Evolutionary conservation across 2,888 invertebrate genomes (phyloP).

Genomic region (Brenthis daphne): DNA sequence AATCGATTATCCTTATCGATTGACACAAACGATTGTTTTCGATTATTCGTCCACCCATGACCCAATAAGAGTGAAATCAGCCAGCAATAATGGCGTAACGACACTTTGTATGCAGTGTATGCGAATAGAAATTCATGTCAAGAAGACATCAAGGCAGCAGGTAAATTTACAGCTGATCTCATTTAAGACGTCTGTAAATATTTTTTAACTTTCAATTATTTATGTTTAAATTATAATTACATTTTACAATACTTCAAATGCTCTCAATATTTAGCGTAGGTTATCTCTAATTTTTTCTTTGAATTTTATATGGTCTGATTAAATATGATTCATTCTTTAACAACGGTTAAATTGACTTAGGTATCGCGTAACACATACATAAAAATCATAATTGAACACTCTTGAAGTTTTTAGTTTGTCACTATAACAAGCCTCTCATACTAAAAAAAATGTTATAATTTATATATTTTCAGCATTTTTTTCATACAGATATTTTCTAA

Average conservation of each 20-base stretch:
- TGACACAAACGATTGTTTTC: slow-evolving; percentile 44
- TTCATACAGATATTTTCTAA: too few relatives aligned
- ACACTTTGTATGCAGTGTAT: slow-evolving; percentile 74
- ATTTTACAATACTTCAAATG: background rate
- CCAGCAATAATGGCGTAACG: slow-evolving; percentile 65
- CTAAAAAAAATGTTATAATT: too few relatives aligned
- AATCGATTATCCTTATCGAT: slow-evolving; percentile 39
- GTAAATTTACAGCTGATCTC: slow-evolving; percentile 68
- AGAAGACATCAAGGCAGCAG: slow-evolving; percentile 68
- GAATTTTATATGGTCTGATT: too few relatives aligned
- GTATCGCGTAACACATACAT: too few relatives aligned
- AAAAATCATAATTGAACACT: too few relatives aligned
- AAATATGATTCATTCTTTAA: too few relatives aligned
- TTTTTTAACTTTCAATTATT: slow-evolving; percentile 32
- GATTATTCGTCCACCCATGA: slow-evolving; percentile 67
- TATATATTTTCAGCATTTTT: too few relatives aligned
- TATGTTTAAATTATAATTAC: background rate
- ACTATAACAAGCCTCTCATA: too few relatives aligned
- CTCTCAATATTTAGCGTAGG: too few relatives aligned
- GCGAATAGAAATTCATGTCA: slow-evolving; percentile 80
- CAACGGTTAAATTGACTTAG: too few relatives aligned
- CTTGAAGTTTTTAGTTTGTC: too few relatives aligned
- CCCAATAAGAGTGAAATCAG: slow-evolving; percentile 80
- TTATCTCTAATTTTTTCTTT: too few relatives aligned
- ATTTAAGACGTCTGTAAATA: slow-evolving; percentile 53